Evolutionary conservation across 2,888 invertebrate genomes (phyloP), one percentile per base, ranked within the genome.

Genomic region (Epirrhoe alternata): DNA sequence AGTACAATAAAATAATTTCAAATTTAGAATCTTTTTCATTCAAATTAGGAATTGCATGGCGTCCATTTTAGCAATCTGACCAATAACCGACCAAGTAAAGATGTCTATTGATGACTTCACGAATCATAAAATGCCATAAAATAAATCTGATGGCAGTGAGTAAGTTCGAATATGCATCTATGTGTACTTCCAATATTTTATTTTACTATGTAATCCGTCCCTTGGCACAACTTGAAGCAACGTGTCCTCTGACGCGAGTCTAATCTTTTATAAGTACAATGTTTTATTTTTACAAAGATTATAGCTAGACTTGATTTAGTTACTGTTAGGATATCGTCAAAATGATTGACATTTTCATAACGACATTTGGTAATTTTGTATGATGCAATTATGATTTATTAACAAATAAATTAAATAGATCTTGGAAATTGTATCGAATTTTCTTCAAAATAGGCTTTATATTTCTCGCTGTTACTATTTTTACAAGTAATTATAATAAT

Each of bases 161-260:
- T 54, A 53, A 47, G 51, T 53, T 61, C 47, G 24, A 47, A 38
- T 53, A 53, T 64, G 30, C 14, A 16, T 47, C 14, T 16, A 6
- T 47, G 42, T 56, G 71, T 68, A 68, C 65, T 75, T 73, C 71
- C 70, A 72, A 71, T 73, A 71, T 66, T 72, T 77, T 52, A 71
- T 79, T 73, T 74, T 77, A 78, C 76, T 76, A 82, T 75, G 76
- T 79, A 82, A 81, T 87, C 89, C 89, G 88, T 90, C 89, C 89
- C 86, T 86, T 85, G 86, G 86, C 88, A 87, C 87, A 85, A 82
- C 75, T 80, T 75, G 78, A 79, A 77, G 78, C 81, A 81, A 78
- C 82, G 78, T 79, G 78, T 83, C 86, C 86, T 86, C 85, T 82
- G 80, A 79, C 78, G 80, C 78, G 74, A 82, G 79, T 78, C 76